A percentile compares a stretch with the other conserved stretches of the same genome.
Conservation (phyloP, 2,888 invertebrate genomes). For the Notodonta ziczac region DNA sequence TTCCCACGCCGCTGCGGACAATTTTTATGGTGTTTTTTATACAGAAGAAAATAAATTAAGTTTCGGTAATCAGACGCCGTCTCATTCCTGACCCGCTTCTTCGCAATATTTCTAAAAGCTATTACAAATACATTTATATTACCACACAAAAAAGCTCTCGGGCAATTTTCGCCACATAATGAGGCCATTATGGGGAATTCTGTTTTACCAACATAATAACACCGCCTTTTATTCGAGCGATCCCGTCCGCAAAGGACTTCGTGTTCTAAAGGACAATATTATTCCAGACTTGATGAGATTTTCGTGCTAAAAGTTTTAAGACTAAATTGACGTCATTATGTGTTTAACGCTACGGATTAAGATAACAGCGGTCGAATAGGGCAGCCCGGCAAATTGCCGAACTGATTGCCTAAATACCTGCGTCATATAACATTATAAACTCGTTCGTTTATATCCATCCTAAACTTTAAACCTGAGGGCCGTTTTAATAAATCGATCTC, state of each 20-base stretch:
- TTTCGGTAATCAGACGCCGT: slow-evolving; percentile 81
- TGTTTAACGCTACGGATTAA: slow-evolving; percentile 76
- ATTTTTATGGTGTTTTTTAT: slow-evolving; percentile 70
- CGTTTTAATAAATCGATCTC: too few species aligned
- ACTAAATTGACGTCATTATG: slow-evolving; percentile 79
- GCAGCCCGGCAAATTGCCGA: slow-evolving; percentile 39
- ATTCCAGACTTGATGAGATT: slow-evolving; percentile 79
- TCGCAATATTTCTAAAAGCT: slow-evolving; percentile 84
- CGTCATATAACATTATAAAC: slow-evolving; percentile 10
- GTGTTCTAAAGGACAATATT: slow-evolving; percentile 81
- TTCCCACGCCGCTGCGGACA: slow-evolving; percentile 81
- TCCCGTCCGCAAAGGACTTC: slow-evolving; percentile 75
- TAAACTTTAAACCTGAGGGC: background rate
- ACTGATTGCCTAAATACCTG: slow-evolving; percentile 40
- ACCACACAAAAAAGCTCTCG: slow-evolving; percentile 82
- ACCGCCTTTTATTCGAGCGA: slow-evolving; percentile 79
- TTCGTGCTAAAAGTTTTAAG: slow-evolving; percentile 81
- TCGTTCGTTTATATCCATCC: slow-evolving; percentile 1
- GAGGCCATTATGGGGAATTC: slow-evolving; percentile 84
- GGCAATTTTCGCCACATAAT: slow-evolving; percentile 85
- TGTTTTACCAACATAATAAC: slow-evolving; percentile 85
- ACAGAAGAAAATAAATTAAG: slow-evolving; percentile 81
- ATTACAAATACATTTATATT: slow-evolving; percentile 85
- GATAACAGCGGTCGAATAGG: slow-evolving; percentile 69
- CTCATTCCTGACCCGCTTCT: slow-evolving; percentile 76